Conservation (phyloP, 2,888 invertebrate genomes). For the Penaeus monodon region DNA sequence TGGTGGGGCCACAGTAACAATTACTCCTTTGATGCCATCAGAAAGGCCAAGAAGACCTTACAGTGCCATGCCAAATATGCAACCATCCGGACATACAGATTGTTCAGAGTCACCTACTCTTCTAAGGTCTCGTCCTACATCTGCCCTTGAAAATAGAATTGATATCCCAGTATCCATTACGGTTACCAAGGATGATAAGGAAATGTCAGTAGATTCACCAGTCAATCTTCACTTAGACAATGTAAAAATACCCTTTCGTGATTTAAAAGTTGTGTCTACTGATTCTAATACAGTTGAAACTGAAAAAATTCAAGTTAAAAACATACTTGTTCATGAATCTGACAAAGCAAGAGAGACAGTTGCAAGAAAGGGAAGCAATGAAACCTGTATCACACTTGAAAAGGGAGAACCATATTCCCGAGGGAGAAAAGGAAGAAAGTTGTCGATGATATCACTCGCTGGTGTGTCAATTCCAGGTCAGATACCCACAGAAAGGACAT, state of each 20-base stretch:
- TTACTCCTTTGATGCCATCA: constrained; percentile 7
- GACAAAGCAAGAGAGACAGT: too few relatives aligned
- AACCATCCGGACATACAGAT: background rate
- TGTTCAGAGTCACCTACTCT: background rate
- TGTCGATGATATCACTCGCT: constrained; percentile 6
- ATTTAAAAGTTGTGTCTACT: too few relatives aligned
- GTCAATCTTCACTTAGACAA: too few relatives aligned
- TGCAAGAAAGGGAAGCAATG: too few relatives aligned
- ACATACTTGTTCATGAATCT: too few relatives aligned
- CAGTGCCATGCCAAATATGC: constrained; percentile 31
- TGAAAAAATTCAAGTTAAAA: too few relatives aligned
- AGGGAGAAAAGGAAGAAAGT: background rate
- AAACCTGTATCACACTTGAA: too few relatives aligned
- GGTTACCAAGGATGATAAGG: background rate
- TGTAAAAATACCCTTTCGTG: too few relatives aligned
- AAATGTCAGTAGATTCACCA: too few relatives aligned
- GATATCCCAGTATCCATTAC: constrained; percentile 15
- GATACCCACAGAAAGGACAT: too few relatives aligned
- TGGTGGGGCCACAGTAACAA: constrained; percentile 30
- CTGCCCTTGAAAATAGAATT: background rate
- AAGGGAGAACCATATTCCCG: too few relatives aligned
- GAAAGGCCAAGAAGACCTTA: constrained; percentile 19
- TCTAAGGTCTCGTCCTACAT: constrained; percentile 1
- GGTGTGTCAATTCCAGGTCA: constrained; percentile 6
- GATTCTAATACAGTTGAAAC: too few relatives aligned